Base-by-base conservation (phyloP, 2,797 vertebrate genomes). In the Myripristis murdjan region DNA sequence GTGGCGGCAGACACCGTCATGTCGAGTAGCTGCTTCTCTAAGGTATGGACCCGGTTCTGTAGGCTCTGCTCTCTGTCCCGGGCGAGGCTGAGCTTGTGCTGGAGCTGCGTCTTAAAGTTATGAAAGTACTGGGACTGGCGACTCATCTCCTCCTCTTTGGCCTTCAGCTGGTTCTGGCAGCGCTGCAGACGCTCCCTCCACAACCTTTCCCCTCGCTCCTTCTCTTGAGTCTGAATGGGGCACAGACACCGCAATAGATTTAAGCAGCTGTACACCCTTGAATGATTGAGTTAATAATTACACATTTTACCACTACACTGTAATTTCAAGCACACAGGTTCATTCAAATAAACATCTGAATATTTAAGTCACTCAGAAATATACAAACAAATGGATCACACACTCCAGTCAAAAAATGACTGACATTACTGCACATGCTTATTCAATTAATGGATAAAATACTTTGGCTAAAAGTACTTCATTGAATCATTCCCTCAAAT, bases 101-200 rank as follows among this genome's bases (percentile, higher is more conserved):
- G 93, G 70, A 96, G 95, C 37, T 92, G 92, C 64, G 75, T 67
- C 83, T 95, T 95, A 81, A 93, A 94, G 86, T 92, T 95, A 77
- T 96, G 94, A 75, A 97, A 96, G 88, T 96, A 96, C 33, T 82
- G 88, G 2, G 91, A 93, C 72, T 96, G 96, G 28, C 68, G 90
- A 75, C 91, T 94, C 87, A 96, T 91, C 76, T 95, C 96, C 39
- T 94, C 91, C 41, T 96, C 94, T 90, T 95, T 95, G 70, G 73
- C 82, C 86, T 91, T 94, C 83, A 97, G 87, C 81, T 93, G 94
- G 76, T 91, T 84, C 83, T 94, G 94, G 82, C 93, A 93, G 79
- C 94, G 92, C 73, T 1, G 84, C 57, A 95, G 67, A 70, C 91
- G 92, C 43, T 92, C 87, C 75, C 92, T 92, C 90, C 93, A 93